These are phyloP conservation scores for Bursaphelenchus okinawaensis DNA, from an alignment of 2,888 invertebrate genomes.

Conservation along the genomic window DNA sequence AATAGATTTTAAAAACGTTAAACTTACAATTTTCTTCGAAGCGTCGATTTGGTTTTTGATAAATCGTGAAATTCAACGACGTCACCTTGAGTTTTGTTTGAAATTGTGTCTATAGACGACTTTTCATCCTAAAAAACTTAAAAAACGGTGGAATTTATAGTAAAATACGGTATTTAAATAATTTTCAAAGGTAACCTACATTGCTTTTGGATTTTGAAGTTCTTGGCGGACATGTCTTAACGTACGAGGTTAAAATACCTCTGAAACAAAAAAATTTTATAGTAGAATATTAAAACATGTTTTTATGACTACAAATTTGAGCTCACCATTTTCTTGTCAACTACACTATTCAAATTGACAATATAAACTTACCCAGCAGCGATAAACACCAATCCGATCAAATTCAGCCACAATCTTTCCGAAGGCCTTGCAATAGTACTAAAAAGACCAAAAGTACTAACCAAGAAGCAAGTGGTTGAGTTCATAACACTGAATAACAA, in stretches of 20 bases:
- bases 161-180: not conserved
- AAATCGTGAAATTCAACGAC: not conserved
- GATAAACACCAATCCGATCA: conserved; percentile 31
- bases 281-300: conserved; percentile 16
- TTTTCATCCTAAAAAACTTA: not conserved
- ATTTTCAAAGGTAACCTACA: not conserved
- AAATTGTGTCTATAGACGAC: not conserved
- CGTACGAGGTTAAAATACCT: conserved; percentile 33
- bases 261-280: conserved; percentile 23
- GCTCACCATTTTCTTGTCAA: not conserved
- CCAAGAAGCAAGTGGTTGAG: conserved; percentile 61
- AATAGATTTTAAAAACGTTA: too few relatives aligned
- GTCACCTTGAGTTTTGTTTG: not conserved
- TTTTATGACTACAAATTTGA: not conserved
- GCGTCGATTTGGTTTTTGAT: not conserved
- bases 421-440: conserved; percentile 32
- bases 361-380: conserved; percentile 32
- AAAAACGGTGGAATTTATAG: conserved; percentile 13
- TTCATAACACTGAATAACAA: conserved; percentile 61
- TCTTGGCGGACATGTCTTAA: conserved; percentile 21
- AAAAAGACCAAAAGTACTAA: conserved; percentile 51
- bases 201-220: conserved; percentile 2
- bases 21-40: not conserved
- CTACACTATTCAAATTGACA: not conserved
- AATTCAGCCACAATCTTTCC: conserved; percentile 30